Percentiles rank a stretch among this genome's conserved stretches.
phyloP scores from a whole-genome alignment of 2,888 invertebrate genomes.

The Eledona agricola region DNA sequence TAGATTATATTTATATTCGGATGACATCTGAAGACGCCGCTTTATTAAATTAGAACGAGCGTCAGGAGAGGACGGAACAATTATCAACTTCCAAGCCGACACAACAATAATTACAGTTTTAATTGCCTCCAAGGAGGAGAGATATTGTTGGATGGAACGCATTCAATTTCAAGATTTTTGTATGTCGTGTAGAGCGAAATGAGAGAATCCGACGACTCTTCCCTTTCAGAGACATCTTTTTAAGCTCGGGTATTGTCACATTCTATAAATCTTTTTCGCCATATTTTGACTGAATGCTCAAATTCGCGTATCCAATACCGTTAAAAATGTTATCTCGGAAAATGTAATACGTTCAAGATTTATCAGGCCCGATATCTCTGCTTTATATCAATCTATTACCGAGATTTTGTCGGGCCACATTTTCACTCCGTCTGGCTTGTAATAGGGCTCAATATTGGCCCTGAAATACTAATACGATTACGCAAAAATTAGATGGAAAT shows the following conservation, averaged over 20 bases:
- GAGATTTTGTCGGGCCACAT: no score
- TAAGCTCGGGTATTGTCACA: slow-evolving; percentile 28
- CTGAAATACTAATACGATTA: background rate
- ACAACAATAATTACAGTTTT: slow-evolving; percentile 17
- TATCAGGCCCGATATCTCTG: no score
- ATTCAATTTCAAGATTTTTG: no score
- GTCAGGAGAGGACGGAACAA: slow-evolving; percentile 5
- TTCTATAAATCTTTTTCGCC: slow-evolving; percentile 28
- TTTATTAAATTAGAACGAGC: slow-evolving; percentile 35
- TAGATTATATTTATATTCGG: slow-evolving; percentile 28
- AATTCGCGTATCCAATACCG: slow-evolving; percentile 6
- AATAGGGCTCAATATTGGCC: no score
- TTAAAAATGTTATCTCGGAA: slow-evolving; percentile 4
- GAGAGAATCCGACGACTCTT: no score
- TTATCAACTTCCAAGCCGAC: slow-evolving; percentile 9
- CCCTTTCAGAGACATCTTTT: slow-evolving; percentile 9
- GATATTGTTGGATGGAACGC: no score
- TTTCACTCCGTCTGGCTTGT: no score
- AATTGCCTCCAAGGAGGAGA: no score
- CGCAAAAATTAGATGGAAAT: slow-evolving; percentile 5
- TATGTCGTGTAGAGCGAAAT: no score
- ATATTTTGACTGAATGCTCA: slow-evolving; percentile 26
- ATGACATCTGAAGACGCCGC: slow-evolving; percentile 25
- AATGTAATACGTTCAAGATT: slow-evolving; percentile 4
- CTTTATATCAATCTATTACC: slow-evolving; percentile 1